Conservation (phyloP, 2,888 invertebrate species). For the Dynastes maya region DNA sequence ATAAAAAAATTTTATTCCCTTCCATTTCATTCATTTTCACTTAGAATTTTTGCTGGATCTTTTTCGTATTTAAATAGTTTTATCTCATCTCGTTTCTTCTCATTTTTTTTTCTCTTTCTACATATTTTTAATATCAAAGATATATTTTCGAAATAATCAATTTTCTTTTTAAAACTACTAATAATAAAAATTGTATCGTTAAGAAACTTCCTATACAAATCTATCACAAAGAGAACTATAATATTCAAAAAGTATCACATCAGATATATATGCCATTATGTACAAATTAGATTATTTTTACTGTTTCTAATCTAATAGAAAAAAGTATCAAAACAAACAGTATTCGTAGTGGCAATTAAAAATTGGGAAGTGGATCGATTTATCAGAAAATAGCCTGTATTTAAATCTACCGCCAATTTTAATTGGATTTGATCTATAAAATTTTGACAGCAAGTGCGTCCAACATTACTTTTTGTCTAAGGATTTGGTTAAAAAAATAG, state of each 20-base stretch:
- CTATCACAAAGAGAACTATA: constrained; percentile 38
- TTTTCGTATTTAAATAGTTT: constrained; percentile 43
- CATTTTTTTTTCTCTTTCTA: neutral
- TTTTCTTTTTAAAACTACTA: constrained; percentile 59
- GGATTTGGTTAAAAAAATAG: too few relatives aligned
- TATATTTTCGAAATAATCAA: too few relatives aligned
- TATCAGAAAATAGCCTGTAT: neutral
- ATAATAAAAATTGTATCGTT: constrained; percentile 12
- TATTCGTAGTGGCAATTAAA: neutral
- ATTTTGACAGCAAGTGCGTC: neutral
- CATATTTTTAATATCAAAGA: too few relatives aligned
- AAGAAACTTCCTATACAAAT: constrained; percentile 38
- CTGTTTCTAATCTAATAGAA: neutral
- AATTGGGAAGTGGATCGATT: neutral
- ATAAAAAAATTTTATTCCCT: constrained; percentile 64
- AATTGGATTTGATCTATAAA: neutral
- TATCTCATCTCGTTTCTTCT: constrained; percentile 47
- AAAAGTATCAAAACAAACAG: neutral
- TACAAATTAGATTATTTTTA: constrained; percentile 37
- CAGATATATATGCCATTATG: constrained; percentile 1
- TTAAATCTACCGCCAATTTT: neutral
- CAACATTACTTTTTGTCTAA: too few relatives aligned
- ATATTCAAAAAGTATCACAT: constrained; percentile 49
- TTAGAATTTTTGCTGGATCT: constrained; percentile 18
- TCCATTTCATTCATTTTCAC: constrained; percentile 1